These are phyloP conservation scores for Minunthozetes semirufus DNA, from an alignment of 2,888 invertebrate genomes.

Conservation along the genomic window DNA sequence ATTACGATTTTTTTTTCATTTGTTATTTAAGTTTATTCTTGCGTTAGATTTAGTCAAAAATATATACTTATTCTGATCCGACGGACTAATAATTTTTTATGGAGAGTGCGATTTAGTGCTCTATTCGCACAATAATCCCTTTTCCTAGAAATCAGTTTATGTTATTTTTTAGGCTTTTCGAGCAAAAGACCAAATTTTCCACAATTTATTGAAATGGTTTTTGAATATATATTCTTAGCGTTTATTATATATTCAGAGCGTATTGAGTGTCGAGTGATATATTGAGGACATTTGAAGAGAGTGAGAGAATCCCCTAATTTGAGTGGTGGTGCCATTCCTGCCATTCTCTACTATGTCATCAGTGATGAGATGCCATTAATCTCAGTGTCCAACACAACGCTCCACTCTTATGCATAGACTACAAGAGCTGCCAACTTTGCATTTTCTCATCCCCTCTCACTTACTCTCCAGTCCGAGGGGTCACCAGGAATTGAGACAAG, in stretches of 20 bases:
- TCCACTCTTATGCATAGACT: neutral
- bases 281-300: constrained; percentile 9
- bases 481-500: too few relatives aligned
- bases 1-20: too few relatives aligned
- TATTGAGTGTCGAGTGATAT: constrained; percentile 23
- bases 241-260: neutral
- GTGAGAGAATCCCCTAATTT: constrained; percentile 16
- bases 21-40: too few relatives aligned
- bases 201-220: neutral
- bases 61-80: too few relatives aligned
- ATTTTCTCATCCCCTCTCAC: constrained; percentile 5
- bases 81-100: too few relatives aligned
- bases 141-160: too few relatives aligned
- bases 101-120: too few relatives aligned
- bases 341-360: neutral
- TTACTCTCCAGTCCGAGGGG: neutral
- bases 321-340: constrained; percentile 3
- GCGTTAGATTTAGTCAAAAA: too few relatives aligned
- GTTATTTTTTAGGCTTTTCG: neutral
- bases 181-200: neutral
- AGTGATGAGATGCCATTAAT: constrained; percentile 26
- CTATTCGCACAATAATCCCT: too few relatives aligned
- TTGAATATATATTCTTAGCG: constrained; percentile 3
- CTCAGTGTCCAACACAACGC: constrained; percentile 5
- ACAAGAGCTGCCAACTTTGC: constrained; percentile 4